These are phyloP conservation scores for Odontomyia ornata DNA, from an alignment of 2,888 invertebrate species.

Conservation along the genomic window DNA sequence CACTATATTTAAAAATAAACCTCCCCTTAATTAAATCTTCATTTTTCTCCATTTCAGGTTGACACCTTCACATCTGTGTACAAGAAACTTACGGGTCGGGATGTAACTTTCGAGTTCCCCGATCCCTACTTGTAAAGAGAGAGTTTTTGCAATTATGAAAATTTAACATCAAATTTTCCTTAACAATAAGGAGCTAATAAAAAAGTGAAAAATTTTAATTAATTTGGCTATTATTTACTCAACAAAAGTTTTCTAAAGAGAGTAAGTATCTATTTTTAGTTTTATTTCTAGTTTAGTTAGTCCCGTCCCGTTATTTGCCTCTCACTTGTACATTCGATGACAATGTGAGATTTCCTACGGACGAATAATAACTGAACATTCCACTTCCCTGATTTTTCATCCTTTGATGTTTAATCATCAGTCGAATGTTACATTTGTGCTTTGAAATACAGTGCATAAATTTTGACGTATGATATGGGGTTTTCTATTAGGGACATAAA, in stretches of 20 bases:
- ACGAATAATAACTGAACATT: slow-evolving; percentile 26
- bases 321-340: slow-evolving; percentile 29
- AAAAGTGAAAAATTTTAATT: slow-evolving; percentile 53
- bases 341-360: slow-evolving; percentile 41
- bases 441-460: no score
- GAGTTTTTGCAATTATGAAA: slow-evolving; percentile 42
- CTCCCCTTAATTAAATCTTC: slow-evolving; percentile 31
- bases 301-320: slow-evolving; percentile 31
- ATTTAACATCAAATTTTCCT: slow-evolving; percentile 56
- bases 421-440: slow-evolving; percentile 4
- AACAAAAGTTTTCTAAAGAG: not conserved
- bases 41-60: slow-evolving; percentile 72
- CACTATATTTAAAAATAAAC: not conserved
- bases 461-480: no score
- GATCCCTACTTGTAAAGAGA: slow-evolving; percentile 86
- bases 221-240: not conserved
- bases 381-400: slow-evolving; percentile 3
- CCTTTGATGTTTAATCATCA: not conserved
- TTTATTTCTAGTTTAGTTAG: not conserved
- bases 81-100: slow-evolving; percentile 98
- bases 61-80: slow-evolving; percentile 98
- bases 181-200: slow-evolving; percentile 55
- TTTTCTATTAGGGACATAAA: no score
- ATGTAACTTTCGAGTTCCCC: slow-evolving; percentile 99
- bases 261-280: not conserved